Base-by-base conservation (phyloP, 2,797 vertebrate species). In the Pseudopleuronectes americanus region DNA sequence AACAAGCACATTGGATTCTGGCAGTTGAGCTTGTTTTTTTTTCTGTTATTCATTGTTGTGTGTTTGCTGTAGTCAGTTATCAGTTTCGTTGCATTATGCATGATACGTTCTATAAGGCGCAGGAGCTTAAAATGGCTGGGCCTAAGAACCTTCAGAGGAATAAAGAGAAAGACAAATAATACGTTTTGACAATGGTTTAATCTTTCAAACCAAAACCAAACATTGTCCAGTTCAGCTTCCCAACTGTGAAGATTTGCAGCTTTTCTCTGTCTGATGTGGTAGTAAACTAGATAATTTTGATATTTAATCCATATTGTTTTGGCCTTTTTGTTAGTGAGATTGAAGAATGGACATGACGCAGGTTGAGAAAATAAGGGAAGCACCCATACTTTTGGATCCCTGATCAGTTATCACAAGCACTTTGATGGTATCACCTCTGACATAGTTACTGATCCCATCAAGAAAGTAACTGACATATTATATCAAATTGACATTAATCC, bases 1-100 rank as follows among this genome's bases (percentile, higher is more conserved):
- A 56, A 59, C 67, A 79, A 48, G 66, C 67, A 65, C 57, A 54
- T 74, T 67, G 55, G 28, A 69, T 77, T 74, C 54, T 71, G 57
- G 70, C 65, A 28, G 33, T 64, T 60, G 31, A 62, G 64, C 24
- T 8, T 23, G 22, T 23, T 4, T 24, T 17, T 22, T 51, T 17
- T 52, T 24, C 10, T 59, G 2, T 21, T 22, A 52, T 63, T 48
- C 38, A n/a, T 59, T 38, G n/a, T 16, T 41, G 9, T 53, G 53
- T 55, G 65, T 71, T 73, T 48, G 36, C 16, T 47, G 10, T 48
- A 19, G 21, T 52, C 49, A 31, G 9, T 75, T 33, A 54, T 68
- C 7, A 24, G 8, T 67, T 64, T 22, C 38, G 24, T 19, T 41
- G 21, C 7, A 45, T 45, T 58, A 45, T 49, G 24, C 9, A n/a